Conservation (phyloP, 2,797 vertebrate genomes). For the Clarias pachynema region DNA sequence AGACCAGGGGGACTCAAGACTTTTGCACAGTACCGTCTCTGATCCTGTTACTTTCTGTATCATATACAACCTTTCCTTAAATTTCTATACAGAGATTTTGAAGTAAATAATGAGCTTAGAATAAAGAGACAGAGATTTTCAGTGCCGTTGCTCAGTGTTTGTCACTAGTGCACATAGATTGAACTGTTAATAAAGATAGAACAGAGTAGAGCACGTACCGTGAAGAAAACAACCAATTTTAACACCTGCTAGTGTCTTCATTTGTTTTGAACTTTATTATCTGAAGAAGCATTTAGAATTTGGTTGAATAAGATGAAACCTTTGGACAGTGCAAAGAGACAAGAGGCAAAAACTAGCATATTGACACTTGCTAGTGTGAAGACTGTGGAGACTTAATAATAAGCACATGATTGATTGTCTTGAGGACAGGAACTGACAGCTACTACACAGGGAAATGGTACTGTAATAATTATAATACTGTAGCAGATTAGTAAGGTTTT, state of each 20-base stretch:
- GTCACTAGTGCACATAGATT: not conserved
- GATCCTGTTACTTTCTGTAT: not conserved
- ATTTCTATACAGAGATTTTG: not conserved
- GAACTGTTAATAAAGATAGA: not conserved
- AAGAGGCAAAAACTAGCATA: not conserved
- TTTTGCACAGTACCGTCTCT: too few species aligned
- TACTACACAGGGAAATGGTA: not conserved
- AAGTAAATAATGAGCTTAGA: not conserved
- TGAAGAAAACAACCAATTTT: not conserved
- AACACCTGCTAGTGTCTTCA: not conserved
- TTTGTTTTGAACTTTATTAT: not conserved
- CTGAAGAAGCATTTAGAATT: not conserved
- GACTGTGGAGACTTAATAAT: not conserved
- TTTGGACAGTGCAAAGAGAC: not conserved
- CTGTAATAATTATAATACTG: not conserved
- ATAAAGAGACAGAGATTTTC: not conserved
- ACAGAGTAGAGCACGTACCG: not conserved
- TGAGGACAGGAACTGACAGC: not conserved
- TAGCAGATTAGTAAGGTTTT: not conserved
- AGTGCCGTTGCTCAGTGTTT: not conserved
- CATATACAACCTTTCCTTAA: not conserved
- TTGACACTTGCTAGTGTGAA: not conserved
- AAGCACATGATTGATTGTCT: not conserved
- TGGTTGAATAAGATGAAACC: not conserved
- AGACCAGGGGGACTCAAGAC: too few species aligned